phyloP scores from a whole-genome alignment of 2,888 invertebrate species.

The Rotaria socialis region DNA sequence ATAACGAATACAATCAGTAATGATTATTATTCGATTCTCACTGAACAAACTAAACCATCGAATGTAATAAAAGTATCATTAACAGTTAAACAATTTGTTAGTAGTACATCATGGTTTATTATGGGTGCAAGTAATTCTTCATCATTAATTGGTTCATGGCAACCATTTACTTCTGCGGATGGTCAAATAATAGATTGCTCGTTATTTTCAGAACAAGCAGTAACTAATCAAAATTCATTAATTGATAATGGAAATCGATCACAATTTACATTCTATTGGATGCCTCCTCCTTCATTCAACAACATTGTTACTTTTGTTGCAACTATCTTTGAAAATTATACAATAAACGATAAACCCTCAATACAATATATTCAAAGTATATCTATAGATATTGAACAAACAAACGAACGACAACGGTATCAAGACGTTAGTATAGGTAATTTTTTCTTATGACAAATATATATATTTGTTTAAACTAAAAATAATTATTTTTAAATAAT shows the following conservation, averaged over 20 bases:
- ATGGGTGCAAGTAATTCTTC: not conserved
- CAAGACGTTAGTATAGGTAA: not conserved
- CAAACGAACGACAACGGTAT: not conserved
- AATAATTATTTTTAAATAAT: too few species aligned
- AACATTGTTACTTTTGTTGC: not conserved
- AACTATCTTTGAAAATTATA: not conserved
- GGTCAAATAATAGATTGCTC: slow-evolving; percentile 3
- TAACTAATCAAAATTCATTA: not conserved
- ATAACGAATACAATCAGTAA: not conserved
- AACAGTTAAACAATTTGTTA: not conserved
- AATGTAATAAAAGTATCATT: not conserved
- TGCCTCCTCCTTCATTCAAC: not conserved
- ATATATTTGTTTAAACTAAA: not conserved
- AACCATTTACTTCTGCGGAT: not conserved
- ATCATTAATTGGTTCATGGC: slow-evolving; percentile 4
- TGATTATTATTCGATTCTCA: not conserved
- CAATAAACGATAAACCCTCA: not conserved
- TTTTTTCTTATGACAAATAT: too few species aligned
- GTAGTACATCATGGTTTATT: not conserved
- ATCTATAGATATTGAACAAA: not conserved
- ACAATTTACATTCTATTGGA: slow-evolving; percentile 14
- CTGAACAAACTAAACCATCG: not conserved
- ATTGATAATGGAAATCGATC: not conserved
- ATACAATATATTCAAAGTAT: not conserved
- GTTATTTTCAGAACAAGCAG: not conserved